These are phyloP conservation scores for Ophion slaviceki DNA, from an alignment of 2,888 invertebrate genomes.

Conservation along the genomic window DNA sequence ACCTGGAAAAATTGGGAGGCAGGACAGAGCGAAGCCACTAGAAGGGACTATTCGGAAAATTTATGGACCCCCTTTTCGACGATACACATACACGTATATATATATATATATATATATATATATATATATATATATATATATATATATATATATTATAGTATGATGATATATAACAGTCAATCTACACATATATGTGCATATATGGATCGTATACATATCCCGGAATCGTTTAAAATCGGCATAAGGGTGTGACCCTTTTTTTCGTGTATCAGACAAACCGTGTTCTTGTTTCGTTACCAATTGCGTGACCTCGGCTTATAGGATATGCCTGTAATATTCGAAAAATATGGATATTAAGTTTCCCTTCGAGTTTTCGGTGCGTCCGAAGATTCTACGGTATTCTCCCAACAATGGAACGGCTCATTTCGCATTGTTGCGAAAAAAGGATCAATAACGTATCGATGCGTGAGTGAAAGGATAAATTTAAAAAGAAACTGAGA, in stretches of 20 bases:
- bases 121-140: conserved; percentile 25
- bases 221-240: conserved; percentile 50
- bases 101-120: conserved; percentile 7
- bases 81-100: neutral
- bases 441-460: too few species aligned
- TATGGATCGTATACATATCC: conserved; percentile 21
- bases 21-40: conserved; percentile 54
- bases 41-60: conserved; percentile 61
- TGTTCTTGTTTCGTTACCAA: conserved; percentile 21
- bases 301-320: conserved; percentile 6
- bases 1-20: conserved; percentile 64
- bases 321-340: conserved; percentile 13
- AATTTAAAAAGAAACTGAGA: too few species aligned
- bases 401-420: too few species aligned
- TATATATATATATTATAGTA: conserved; percentile 28
- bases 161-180: conserved; percentile 1
- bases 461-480: too few species aligned
- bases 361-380: neutral
- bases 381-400: too few species aligned
- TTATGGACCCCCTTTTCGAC: conserved; percentile 61
- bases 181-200: neutral
- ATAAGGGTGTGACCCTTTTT: conserved; percentile 35
- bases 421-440: too few species aligned
- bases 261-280: neutral
- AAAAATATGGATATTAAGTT: conserved; percentile 14